Evolutionary conservation across 2,113 vertebrate species (phyloP).

Genomic region (Solea senegalensis): DNA sequence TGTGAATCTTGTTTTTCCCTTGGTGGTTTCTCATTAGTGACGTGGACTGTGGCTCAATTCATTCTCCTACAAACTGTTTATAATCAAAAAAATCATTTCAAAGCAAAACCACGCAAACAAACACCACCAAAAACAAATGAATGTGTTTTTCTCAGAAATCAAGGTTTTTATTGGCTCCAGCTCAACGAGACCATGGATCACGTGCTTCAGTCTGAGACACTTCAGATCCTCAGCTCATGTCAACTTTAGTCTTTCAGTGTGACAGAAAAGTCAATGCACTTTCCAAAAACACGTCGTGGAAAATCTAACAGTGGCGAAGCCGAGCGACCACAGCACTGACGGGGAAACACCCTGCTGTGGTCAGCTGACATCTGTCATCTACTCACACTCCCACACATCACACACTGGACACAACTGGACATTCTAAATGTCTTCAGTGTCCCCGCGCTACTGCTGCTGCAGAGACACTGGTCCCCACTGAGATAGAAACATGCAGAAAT

Average conservation of each 20-base stretch:
- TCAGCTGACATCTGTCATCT: not conserved
- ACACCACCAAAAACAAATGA: not conserved
- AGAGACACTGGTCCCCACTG: no score
- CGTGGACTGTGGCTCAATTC: not conserved
- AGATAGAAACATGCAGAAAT: no score
- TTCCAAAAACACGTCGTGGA: slow-evolving; percentile 12
- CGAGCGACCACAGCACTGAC: not conserved
- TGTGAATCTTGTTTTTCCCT: not conserved
- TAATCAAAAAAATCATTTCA: not conserved
- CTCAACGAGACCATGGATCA: not conserved
- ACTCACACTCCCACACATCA: not conserved
- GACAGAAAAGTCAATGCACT: not conserved
- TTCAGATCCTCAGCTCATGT: not conserved
- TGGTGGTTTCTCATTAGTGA: not conserved
- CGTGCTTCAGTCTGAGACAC: not conserved
- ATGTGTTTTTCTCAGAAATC: no score
- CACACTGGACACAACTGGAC: not conserved
- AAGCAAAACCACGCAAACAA: not conserved
- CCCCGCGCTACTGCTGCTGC: no score
- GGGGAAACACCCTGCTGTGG: slow-evolving; percentile 41
- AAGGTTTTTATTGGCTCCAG: no score
- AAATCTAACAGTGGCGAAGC: not conserved
- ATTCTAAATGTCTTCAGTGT: not conserved
- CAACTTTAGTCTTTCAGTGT: not conserved
- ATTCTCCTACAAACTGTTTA: not conserved